A percentile compares a stretch with the other conserved stretches of the same genome.
Conservation (phyloP, 2,113 vertebrate genomes). For the Vombatus ursinus region DNA sequence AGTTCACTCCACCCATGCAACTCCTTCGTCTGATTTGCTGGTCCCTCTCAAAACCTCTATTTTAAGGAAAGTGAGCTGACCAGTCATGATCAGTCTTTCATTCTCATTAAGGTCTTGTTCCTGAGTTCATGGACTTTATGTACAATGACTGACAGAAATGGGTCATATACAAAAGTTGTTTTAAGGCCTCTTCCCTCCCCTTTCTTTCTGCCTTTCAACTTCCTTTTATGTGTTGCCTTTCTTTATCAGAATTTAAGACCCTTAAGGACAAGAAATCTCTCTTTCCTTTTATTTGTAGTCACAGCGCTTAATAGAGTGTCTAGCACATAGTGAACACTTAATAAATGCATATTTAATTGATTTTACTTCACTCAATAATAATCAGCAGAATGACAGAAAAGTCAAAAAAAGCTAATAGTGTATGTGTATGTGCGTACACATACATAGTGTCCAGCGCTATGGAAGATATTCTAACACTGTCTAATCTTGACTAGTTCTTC, state of each 20-base stretch:
- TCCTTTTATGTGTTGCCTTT: not conserved
- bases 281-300: not conserved
- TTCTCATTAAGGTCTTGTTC: not conserved
- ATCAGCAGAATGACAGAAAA: not conserved
- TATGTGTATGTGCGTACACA: not conserved
- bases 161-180: too few species aligned
- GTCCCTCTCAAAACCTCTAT: not conserved
- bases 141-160: not conserved
- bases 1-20: not conserved
- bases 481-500: not conserved
- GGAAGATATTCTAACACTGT: not conserved
- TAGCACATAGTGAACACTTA: not conserved
- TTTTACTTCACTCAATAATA: not conserved
- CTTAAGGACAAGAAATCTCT: not conserved
- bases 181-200: too few species aligned
- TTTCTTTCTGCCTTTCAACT: not conserved
- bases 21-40: not conserved
- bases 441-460: not conserved
- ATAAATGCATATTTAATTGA: not conserved
- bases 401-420: too few species aligned
- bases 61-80: not conserved
- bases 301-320: not conserved
- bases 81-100: not conserved
- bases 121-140: not conserved
- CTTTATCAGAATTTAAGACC: too few species aligned